Percentiles rank a stretch among this genome's conserved stretches.
These are phyloP conservation scores for Pterobdella sp. DNA, from an alignment of 2,888 invertebrate genomes.

Conservation along the genomic window DNA sequence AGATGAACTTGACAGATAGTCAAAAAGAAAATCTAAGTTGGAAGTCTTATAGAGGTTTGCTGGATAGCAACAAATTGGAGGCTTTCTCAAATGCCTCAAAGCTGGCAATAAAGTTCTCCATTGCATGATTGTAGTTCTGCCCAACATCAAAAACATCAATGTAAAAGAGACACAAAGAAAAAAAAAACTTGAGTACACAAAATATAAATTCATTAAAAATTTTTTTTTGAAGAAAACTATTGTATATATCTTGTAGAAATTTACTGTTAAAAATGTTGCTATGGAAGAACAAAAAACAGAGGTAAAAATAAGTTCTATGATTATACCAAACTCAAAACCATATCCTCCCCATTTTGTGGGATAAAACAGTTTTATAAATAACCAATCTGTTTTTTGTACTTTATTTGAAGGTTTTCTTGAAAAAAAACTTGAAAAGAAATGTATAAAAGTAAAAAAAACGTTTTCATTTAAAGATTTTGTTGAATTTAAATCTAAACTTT, in stretches of 20 bases:
- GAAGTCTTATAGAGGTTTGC: neutral
- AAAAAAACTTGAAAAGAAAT: neutral
- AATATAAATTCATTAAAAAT: no score
- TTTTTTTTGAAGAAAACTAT: neutral
- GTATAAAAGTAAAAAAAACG: neutral
- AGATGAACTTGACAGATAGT: neutral
- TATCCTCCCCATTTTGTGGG: slow-evolving; percentile 6
- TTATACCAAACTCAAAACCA: slow-evolving; percentile 3
- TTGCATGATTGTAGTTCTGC: slow-evolving; percentile 9
- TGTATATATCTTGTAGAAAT: neutral
- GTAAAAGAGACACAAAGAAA: no score
- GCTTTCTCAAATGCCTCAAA: neutral
- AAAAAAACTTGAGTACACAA: no score
- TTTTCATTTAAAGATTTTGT: neutral
- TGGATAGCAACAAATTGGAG: neutral
- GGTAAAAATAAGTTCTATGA: neutral
- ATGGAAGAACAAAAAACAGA: neutral
- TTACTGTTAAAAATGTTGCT: neutral
- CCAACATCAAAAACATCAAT: neutral
- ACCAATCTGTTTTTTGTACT: neutral
- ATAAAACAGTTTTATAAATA: neutral
- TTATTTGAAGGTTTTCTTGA: neutral
- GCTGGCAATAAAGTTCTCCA: neutral
- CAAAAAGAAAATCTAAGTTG: neutral
- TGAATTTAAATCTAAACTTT: neutral